These are phyloP conservation scores for Gasteruption jaculator DNA, from an alignment of 2,888 invertebrate genomes.

Conservation along the genomic window DNA sequence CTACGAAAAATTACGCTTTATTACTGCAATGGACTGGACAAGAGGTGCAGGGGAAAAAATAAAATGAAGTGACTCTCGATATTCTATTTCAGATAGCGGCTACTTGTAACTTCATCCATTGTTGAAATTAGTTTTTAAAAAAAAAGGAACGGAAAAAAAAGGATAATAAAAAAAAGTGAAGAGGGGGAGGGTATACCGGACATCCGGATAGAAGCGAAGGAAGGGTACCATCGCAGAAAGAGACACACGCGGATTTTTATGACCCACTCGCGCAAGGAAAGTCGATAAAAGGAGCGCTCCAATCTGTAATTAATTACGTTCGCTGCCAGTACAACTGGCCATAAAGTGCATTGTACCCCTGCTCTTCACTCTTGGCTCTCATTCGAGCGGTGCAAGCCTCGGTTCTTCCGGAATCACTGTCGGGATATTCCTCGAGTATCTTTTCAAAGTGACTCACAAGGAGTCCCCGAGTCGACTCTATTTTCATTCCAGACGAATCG, in stretches of 20 bases:
- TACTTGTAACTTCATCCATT: too few species aligned
- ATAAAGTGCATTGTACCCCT: conserved; percentile 30
- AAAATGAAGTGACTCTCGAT: conserved; percentile 19
- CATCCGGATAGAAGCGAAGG: conserved; percentile 1
- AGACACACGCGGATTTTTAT: conserved; percentile 29
- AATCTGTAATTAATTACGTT: conserved; percentile 42
- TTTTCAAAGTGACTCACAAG: too few species aligned
- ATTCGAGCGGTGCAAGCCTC: too few species aligned
- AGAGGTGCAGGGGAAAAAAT: conserved; percentile 14
- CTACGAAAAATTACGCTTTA: conserved; percentile 26
- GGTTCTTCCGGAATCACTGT: too few species aligned
- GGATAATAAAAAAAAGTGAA: neutral
- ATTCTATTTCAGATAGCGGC: conserved; percentile 18
- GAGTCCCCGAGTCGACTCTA: too few species aligned
- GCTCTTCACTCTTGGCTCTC: too few species aligned
- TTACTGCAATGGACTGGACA: conserved; percentile 21
- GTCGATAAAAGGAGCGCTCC: conserved; percentile 40
- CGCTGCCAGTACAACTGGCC: conserved; percentile 28
- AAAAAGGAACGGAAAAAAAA: too few species aligned
- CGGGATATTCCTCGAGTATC: too few species aligned
- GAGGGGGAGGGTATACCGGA: neutral
- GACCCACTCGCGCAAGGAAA: conserved; percentile 32
- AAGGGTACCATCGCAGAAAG: conserved; percentile 10
- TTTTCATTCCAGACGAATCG: too few species aligned
- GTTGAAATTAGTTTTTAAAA: too few species aligned